Evolutionary conservation across 1,140 invertebrate species (phyloP), one percentile per base, ranked within the genome.

Genomic region (Drosophila yakuba): DNA sequence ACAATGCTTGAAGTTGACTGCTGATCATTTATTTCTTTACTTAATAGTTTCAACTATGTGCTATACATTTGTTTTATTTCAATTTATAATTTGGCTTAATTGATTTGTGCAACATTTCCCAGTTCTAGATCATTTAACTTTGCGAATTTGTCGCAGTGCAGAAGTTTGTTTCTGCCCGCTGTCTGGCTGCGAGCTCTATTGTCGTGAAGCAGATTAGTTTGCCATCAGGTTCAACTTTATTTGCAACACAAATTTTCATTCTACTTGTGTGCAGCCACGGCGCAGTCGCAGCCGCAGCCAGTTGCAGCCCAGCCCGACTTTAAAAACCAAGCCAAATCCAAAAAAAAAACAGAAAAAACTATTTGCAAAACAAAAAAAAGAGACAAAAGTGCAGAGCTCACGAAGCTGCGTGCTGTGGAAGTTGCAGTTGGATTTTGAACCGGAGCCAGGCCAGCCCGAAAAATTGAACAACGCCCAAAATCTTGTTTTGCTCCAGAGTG

Each of bases 221-320:
- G 84, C 84, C 83, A 88, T 89, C 80, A 86, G 83, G 83, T 88
- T 88, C 83, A 88, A 88, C 84, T 88, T 88, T 89, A 89, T 88
- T 89, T 89, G 83, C 83, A 88, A 88, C 83, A 88, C 83, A 88
- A 89, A 89, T 88, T 88, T 88, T 88, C 72, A 83, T 88, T 88
- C 83, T 89, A 88, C 63, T 88, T 80, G 79, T 79, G 77, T 79
- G 84, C 80, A 89, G 54, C 71, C 76, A 51, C 63, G 45, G 60
- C 20, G 73, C 48, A 73, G 72, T 32, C 59, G 76, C 36, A 64
- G 71, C 71, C 62, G 76, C 36, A 64, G 71, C 71, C 62, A 59
- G 15, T 74, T 56, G 47, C 60, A 75, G 71, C 44, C 41, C 45
- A 68, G 63, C 41, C 55, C 38, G 36, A 64, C 39, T 62, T 51